Evolutionary conservation across 2,113 vertebrate species (phyloP), one percentile per base, ranked within the genome.

Genomic region (Chaetorhynchus papuensis): DNA sequence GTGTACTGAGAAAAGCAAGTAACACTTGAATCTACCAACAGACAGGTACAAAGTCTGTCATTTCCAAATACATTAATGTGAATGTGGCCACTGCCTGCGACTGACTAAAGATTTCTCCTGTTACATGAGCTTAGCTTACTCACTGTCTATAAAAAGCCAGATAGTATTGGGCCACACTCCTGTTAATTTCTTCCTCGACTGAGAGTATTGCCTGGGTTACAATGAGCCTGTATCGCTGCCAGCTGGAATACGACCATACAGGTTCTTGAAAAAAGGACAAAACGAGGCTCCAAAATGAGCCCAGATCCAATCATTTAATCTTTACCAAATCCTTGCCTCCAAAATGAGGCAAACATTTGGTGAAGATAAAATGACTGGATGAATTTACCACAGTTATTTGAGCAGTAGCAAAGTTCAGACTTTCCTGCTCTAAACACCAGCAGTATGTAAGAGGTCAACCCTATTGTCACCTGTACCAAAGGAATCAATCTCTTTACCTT

Each of bases 401-500:
- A 93, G n/a, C 37, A 63, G 49, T 16, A 33, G 37, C 72, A 35
- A 84, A 70, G 54, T 37, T 75, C 15, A 57, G 31, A 22, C 42
- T 24, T 41, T 33, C 21, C 47, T 68, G 39, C 23, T 65, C 42
- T 33, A 35, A 87, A 35, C 16, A 41, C 26, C 4, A 1, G 35
- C 11, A 28, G 44, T 18, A 7, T 59, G 22, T n/a, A 33, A 71
- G 66, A 71, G 4, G 39, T 74, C 49, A 41, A 35, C 20, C 20
- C 20, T 37, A 15, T 2, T 17, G 18, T 6, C 24, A 61, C 28
- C 44, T 50, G 22, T 9, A 76, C 20, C 6, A 6, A 75, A 27
- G 1, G 1, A 44, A 65, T 3, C 0, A 1, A 74, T 19, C 65
- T 53, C 44, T 68, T 57, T 4, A 4, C 26, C 45, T 35, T 35